Conservation (phyloP, 2,797 vertebrate species). For the Microchirus variegatus region DNA sequence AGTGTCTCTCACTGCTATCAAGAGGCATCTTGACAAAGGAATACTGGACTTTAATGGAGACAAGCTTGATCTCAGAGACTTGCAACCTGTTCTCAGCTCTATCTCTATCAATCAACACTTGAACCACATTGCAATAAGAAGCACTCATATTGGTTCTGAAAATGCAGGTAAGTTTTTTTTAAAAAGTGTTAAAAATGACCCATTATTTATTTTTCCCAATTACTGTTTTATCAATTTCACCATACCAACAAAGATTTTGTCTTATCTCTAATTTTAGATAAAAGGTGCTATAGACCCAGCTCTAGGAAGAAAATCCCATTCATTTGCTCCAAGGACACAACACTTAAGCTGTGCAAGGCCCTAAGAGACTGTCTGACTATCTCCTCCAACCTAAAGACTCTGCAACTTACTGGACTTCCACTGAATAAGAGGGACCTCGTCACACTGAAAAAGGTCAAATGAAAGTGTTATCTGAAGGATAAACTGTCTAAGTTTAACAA, state of each 20-base stretch:
- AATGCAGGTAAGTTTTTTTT: conserved; percentile 79
- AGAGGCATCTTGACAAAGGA: conserved; percentile 76
- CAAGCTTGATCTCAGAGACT: conserved; percentile 85
- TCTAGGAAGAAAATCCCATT: conserved; percentile 85
- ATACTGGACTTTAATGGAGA: conserved; percentile 89
- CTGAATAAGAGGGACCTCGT: conserved; percentile 90
- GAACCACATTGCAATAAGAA: conserved; percentile 86
- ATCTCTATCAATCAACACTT: conserved; percentile 88
- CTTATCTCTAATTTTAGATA: conserved; percentile 57
- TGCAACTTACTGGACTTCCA: conserved; percentile 90
- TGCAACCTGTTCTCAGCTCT: conserved; percentile 87
- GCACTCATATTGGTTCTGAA: conserved; percentile 75
- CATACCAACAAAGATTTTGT: background rate
- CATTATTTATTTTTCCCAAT: background rate
- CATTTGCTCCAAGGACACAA: conserved; percentile 88
- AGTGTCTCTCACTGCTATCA: conserved; percentile 83
- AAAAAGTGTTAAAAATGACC: background rate
- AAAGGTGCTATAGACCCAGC: conserved; percentile 78
- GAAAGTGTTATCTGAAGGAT: background rate
- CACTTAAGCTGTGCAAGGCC: conserved; percentile 88
- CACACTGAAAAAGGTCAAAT: conserved; percentile 86
- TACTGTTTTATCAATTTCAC: background rate
- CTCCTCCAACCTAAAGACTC: conserved; percentile 85
- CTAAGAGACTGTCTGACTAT: conserved; percentile 86
- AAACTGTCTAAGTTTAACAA: too few species aligned